Percentiles rank a stretch among this genome's conserved stretches.
Conservation (phyloP, 1,140 invertebrate species). For the Calephelis virginiensis region DNA sequence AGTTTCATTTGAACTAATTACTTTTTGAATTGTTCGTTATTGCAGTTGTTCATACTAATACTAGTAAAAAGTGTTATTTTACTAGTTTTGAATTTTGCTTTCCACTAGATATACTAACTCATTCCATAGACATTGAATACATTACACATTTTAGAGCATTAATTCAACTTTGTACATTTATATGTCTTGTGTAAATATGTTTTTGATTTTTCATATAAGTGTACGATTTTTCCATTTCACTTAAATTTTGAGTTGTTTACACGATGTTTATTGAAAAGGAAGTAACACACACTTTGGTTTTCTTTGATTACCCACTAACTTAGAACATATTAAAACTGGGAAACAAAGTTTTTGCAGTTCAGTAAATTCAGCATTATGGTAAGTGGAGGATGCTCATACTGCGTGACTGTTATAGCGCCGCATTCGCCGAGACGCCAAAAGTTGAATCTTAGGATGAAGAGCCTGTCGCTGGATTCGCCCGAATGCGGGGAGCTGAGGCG, state of each 20-base stretch:
- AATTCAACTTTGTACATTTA: neutral
- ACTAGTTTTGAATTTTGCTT: constrained; percentile 9
- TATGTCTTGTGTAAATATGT: neutral
- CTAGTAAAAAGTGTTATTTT: constrained; percentile 1
- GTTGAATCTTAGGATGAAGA: constrained; percentile 98
- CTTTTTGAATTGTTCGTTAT: neutral
- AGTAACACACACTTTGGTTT: neutral
- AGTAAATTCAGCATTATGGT: constrained; percentile 35
- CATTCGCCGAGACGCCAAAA: constrained; percentile 97
- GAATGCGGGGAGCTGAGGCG: constrained; percentile 93
- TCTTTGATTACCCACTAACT: neutral
- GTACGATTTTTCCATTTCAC: neutral
- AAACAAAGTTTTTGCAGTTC: constrained; percentile 14
- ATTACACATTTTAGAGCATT: constrained; percentile 11
- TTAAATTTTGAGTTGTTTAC: neutral
- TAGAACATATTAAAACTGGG: neutral
- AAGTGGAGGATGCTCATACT: constrained; percentile 45
- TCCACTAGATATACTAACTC: constrained; percentile 9
- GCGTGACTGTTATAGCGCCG: constrained; percentile 86
- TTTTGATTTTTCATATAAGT: neutral
- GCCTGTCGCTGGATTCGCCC: constrained; percentile 96
- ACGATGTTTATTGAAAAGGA: neutral
- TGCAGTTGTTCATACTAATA: neutral
- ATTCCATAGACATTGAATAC: constrained; percentile 18
- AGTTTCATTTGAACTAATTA: neutral